Base-by-base conservation (phyloP, 2,797 vertebrate genomes). In the Acrossocheilus fasciatus region DNA sequence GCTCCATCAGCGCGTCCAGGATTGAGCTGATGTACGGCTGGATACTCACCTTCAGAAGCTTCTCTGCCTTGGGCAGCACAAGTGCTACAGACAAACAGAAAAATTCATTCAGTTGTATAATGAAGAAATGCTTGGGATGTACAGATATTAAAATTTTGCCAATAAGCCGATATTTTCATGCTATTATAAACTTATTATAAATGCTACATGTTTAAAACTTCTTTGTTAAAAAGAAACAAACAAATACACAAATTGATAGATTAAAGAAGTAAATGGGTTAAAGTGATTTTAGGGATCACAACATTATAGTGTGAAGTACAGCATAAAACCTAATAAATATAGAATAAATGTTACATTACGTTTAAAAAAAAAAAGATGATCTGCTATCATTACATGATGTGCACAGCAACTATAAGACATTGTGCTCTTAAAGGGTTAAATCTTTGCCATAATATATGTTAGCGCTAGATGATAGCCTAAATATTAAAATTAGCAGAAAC, bases 21-120 rank as follows among this genome's bases (percentile, higher is more conserved):
- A 99, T 98, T 91, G 98, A 99, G 20, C 94, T 87, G 94, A 99
- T 97, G 91, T 98, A 98, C 12, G 98, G 97, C 94, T 99, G 96
- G 36, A 99, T 96, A 0, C 98, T 98, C 87, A 97, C 97, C 87
- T 97, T 97, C 88, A 99, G 96, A 0, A 98, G 97, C 87, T 98
- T 93, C 93, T 99, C 98, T 0, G 98, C 97, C 90, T 98, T 98
- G 64, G 97, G 97, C 47, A 97, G 94, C 70, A 98, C 96, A 0
- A 96, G 94, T 0, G 92, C 98, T 99, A 93, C 4, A 70, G 41
- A 23, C 4, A 45, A 4, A 77, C 1, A 86, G n/a, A 75, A 10
- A 74, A 26, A 59, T 18, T 2, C 1, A 30, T 23, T 52, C 15
- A 23, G 12, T 23, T 81, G 6, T 52, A 14, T 57, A 20, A 74